Base-by-base conservation (phyloP, 2,888 invertebrate genomes). In the Andrena marginata region DNA sequence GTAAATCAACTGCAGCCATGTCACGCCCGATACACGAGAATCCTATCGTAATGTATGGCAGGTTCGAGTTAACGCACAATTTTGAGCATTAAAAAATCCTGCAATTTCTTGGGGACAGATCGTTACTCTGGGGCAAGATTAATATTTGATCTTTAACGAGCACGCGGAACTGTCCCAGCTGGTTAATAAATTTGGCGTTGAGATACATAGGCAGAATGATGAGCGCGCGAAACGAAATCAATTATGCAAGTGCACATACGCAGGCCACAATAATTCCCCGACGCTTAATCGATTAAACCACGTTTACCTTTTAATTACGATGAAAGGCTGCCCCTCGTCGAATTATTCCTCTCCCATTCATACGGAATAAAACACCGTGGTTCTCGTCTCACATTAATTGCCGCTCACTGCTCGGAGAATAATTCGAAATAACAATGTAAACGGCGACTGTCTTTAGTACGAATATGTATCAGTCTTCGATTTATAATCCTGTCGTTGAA, bases 291-390 rank as follows among this genome's bases (percentile, higher is more conserved):
- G 23, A 48, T 70, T 20, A 31, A 60, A 48, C 42, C 16, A 20
- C 33, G 16, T 48, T 70, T 70, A 70, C 69, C 69, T 70, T 29
- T 26, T 6, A 59, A 60, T 70, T 23, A 20, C 10, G 8, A 42
- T 70, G n/a, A 29, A 48, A 29, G 69, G 10, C 48, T 20, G 59
- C 20, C 8, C 20, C 4, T 20, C 33, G 62, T 20, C 13, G 20
- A 20, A 20, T 62, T 29, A 10, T 16, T 33, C 62, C 23, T 26
- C 10, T 26, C 33, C n/a, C 60, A 5, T 16, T n/a, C 7, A 8
- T n/a, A 31, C 2, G 29, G 29, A 29, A 5, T 59, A 59, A 13
- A 26, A 29, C 56, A 13, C 13, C 2, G 26, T 1, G 16, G 29
- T 16, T 13, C 59, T 59, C 4, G 26, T 59, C 16, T 16, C 59